Conservation (phyloP, 2,797 vertebrate species). For the Anguilla megastoma region DNA sequence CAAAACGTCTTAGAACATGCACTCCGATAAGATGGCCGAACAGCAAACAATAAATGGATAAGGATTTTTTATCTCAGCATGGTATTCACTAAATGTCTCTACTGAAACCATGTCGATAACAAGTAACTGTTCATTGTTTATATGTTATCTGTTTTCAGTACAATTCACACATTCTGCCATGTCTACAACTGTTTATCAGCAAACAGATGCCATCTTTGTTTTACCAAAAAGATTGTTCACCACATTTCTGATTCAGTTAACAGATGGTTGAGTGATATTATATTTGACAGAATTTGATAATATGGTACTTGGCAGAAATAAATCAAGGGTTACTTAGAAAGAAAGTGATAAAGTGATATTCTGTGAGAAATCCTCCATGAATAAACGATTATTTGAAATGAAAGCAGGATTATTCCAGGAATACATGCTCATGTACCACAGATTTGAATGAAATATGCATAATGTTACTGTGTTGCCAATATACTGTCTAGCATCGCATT, state of each 20-base stretch:
- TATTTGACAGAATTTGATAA: no score
- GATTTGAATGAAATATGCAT: background rate
- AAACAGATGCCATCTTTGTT: no score
- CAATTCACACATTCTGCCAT: no score
- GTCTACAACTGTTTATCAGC: no score
- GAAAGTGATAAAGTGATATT: background rate
- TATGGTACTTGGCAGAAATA: background rate
- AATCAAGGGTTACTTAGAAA: background rate
- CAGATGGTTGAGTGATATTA: no score
- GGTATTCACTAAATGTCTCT: background rate
- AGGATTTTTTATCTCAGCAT: background rate
- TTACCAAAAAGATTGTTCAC: no score
- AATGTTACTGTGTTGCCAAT: background rate
- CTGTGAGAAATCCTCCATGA: background rate
- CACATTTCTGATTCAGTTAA: no score
- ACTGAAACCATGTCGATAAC: background rate
- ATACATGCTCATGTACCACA: background rate
- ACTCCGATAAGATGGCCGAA: background rate
- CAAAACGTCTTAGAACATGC: background rate
- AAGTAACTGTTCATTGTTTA: background rate
- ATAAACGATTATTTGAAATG: background rate
- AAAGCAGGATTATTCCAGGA: background rate
- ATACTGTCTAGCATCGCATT: background rate
- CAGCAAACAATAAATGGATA: background rate
- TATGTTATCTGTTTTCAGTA: background rate